Evolutionary conservation across 2,113 vertebrate species (phyloP), one percentile per base, ranked within the genome.

Genomic region (Tapirus terrestris): DNA sequence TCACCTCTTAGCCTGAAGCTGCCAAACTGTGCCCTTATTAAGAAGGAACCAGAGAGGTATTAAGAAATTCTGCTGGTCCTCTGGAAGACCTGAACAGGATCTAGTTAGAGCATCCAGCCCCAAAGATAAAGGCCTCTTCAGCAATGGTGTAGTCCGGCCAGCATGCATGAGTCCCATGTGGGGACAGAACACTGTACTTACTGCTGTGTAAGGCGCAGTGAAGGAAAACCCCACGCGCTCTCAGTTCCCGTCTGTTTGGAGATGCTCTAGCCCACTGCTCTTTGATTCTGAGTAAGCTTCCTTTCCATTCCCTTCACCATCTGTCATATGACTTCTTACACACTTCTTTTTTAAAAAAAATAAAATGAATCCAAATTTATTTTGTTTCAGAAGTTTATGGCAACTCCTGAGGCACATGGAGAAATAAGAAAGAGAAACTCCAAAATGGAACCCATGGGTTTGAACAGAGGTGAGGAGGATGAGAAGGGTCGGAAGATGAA

Each of bases 1-100:
- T 96, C 36, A 81, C n/a, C 29, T 68, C 14, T 95, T 91, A 75
- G 39, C 23, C 77, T 94, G 43, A 88, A 82, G 72, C 63, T 93
- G 43, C 8, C 58, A 63, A 94, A 89, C 16, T 11, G 2, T 75
- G 12, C 33, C 27, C 18, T 92, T 90, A 83, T 81, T 23, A 88
- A 81, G 53, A 77, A 67, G 61, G 21, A 94, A 96, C 6, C 23
- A 91, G 67, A 82, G 11, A 39, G 48, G 1, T 53, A 60, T 75
- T 77, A 75, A 85, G 63, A 94, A 92, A 92, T 36, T 58, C 31
- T 77, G 63, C n/a, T 27, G 4, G 48, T 80, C 25, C 79, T 76
- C 43, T 83, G 45, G 79, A 81, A 97, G 91, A 68, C 18, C 10
- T 33, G 48, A 67, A 68, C 25, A 60, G 21, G n/a, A 29, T 63